These are phyloP conservation scores for Fukomys damarensis DNA, from an alignment of 2,113 vertebrate species.

Conservation along the genomic window DNA sequence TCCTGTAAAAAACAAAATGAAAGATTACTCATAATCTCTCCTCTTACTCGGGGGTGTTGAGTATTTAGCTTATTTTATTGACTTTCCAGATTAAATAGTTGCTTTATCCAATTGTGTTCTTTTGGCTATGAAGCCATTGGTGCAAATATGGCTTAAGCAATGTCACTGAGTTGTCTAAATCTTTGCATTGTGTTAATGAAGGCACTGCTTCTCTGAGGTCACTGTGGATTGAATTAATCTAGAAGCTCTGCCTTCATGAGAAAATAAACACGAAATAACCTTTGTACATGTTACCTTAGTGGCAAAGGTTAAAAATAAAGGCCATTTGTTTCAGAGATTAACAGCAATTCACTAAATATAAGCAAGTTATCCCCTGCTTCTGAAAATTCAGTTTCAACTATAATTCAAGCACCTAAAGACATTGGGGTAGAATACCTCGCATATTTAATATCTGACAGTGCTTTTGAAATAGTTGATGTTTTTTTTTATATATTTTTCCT, in stretches of 20 bases:
- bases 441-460: constrained; percentile 84
- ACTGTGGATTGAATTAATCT: constrained; percentile 73
- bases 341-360: constrained; percentile 78
- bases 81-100: constrained; percentile 57
- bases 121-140: constrained; percentile 61
- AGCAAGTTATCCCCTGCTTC: constrained; percentile 58
- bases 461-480: constrained; percentile 86
- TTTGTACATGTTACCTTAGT: constrained; percentile 85
- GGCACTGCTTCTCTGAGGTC: constrained; percentile 74
- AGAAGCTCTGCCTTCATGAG: constrained; percentile 81
- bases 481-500: constrained; percentile 86
- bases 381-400: constrained; percentile 77
- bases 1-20: neutral
- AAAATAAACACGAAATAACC: constrained; percentile 71
- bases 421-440: constrained; percentile 72
- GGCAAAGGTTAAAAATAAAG: constrained; percentile 79
- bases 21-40: constrained; percentile 12
- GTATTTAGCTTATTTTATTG: neutral
- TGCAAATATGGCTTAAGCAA: constrained; percentile 63
- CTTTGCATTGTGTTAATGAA: constrained; percentile 73
- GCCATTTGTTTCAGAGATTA: constrained; percentile 76
- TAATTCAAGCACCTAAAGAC: constrained; percentile 81
- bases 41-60: constrained; percentile 75
- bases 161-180: constrained; percentile 68
- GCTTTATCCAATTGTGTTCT: constrained; percentile 67